phyloP scores from a whole-genome alignment of 2,888 invertebrate genomes.

The Geophilus truncorum region DNA sequence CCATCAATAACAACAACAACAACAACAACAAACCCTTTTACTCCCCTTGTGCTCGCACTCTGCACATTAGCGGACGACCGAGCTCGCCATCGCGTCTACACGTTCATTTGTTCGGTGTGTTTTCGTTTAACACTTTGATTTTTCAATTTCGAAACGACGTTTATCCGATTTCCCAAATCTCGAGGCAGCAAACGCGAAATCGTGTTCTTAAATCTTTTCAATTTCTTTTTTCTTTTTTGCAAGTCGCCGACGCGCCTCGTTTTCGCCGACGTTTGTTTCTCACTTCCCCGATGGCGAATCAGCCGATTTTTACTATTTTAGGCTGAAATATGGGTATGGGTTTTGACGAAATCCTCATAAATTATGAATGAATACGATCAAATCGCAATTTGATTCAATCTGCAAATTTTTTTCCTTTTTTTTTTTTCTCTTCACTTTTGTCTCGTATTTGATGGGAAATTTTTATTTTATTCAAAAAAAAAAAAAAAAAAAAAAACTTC shows the following conservation, averaged over 20 bases:
- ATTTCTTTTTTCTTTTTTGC: neutral
- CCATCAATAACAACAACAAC: too few species aligned
- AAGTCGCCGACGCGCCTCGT: neutral
- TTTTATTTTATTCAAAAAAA: too few species aligned
- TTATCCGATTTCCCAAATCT: neutral
- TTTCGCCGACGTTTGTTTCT: neutral
- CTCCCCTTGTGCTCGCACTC: neutral
- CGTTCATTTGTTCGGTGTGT: neutral
- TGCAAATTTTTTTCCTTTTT: neutral
- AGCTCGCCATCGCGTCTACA: conserved; percentile 5
- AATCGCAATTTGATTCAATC: neutral
- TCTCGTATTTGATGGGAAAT: neutral
- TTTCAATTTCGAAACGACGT: neutral
- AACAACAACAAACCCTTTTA: conserved; percentile 10
- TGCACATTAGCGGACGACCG: neutral
- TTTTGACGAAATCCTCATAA: neutral
- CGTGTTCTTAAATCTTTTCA: neutral
- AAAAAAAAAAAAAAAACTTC: neutral
- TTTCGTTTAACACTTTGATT: neutral
- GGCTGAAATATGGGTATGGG: neutral
- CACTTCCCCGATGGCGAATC: neutral
- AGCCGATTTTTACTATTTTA: neutral
- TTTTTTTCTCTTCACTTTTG: neutral
- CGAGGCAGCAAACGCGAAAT: neutral
- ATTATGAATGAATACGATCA: neutral